Evolutionary conservation across 2,888 invertebrate genomes (phyloP).

Genomic region (Drosophila glabriapex): DNA sequence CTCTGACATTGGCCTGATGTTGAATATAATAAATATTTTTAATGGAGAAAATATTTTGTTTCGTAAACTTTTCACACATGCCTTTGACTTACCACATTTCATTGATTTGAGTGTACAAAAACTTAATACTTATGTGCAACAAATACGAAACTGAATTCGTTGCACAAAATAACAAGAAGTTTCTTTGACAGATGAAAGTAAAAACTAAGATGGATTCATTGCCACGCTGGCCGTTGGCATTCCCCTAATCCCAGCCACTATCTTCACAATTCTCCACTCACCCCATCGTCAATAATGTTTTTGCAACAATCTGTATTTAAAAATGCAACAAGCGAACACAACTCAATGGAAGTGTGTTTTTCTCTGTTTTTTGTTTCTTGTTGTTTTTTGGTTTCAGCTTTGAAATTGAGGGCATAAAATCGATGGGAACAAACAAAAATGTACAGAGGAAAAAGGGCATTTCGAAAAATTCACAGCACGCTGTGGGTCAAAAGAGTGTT

Average conservation of each 20-base stretch:
- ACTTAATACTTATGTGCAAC: constrained; percentile 6
- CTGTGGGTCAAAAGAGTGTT: constrained; percentile 25
- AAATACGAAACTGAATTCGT: constrained; percentile 16
- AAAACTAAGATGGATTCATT: constrained; percentile 52
- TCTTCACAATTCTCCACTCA: background rate
- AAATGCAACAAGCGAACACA: constrained; percentile 73
- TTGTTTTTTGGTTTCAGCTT: constrained; percentile 30
- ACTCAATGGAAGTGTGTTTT: constrained; percentile 36
- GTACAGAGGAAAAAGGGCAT: constrained; percentile 24
- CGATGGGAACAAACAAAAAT: constrained; percentile 46
- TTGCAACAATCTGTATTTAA: constrained; percentile 53
- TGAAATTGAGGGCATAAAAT: constrained; percentile 48
- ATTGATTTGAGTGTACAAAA: background rate
- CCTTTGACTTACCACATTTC: background rate
- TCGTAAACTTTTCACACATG: background rate
- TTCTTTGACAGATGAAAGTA: constrained; percentile 48
- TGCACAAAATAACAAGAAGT: constrained; percentile 37
- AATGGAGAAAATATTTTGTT: background rate
- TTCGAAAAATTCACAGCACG: constrained; percentile 20
- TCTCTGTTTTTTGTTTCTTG: constrained; percentile 27
- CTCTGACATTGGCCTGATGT: background rate
- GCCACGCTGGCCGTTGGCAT: background rate
- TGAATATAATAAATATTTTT: background rate
- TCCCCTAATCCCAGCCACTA: background rate
- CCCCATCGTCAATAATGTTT: background rate